Conservation (phyloP, 2,888 invertebrate species). For the Mythimna vitellina region DNA sequence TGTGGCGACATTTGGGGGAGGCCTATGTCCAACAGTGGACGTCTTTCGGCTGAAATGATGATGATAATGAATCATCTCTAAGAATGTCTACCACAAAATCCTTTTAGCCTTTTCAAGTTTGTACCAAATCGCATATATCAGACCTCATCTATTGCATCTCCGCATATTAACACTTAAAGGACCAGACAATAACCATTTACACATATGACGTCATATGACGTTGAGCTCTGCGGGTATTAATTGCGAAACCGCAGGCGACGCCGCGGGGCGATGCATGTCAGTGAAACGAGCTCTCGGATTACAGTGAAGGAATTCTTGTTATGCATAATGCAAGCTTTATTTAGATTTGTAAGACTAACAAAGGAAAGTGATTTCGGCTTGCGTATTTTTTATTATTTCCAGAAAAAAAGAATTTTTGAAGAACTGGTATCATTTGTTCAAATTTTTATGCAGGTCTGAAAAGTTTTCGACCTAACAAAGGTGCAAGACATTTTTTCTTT, state of each 20-base stretch:
- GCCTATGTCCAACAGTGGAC: too few species aligned
- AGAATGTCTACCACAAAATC: too few species aligned
- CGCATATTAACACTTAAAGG: neutral
- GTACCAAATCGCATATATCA: too few species aligned
- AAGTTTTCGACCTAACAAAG: too few species aligned
- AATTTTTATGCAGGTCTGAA: too few species aligned
- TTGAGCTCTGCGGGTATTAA: slow-evolving; percentile 50
- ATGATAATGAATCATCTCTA: too few species aligned
- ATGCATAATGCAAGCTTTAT: slow-evolving; percentile 45
- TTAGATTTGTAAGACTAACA: slow-evolving; percentile 5
- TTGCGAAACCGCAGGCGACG: slow-evolving; percentile 48
- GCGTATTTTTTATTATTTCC: neutral
- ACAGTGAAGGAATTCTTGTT: slow-evolving; percentile 41
- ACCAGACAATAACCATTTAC: slow-evolving; percentile 36
- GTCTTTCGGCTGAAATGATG: too few species aligned
- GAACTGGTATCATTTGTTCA: too few species aligned
- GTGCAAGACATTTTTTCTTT: too few species aligned
- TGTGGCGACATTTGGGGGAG: too few species aligned
- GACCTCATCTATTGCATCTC: neutral
- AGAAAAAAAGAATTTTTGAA: neutral
- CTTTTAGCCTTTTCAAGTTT: too few species aligned
- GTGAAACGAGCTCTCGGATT: slow-evolving; percentile 26
- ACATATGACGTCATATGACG: slow-evolving; percentile 41
- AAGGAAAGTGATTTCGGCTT: neutral
- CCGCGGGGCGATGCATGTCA: slow-evolving; percentile 39